These are phyloP conservation scores for Leptinotarsa peninsularis DNA, from an alignment of 2,888 invertebrate species.

Conservation along the genomic window DNA sequence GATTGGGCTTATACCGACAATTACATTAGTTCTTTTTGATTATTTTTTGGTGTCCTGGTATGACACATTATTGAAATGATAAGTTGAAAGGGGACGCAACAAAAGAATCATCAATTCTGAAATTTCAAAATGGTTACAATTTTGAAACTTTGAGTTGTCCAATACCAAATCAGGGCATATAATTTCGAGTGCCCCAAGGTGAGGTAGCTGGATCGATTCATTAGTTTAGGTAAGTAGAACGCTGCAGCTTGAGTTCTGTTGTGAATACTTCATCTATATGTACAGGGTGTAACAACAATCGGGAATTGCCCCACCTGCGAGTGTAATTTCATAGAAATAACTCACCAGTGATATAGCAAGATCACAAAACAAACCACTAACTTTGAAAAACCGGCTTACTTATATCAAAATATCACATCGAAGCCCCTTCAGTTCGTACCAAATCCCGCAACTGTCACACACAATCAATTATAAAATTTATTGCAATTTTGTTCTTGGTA, in stretches of 20 bases:
- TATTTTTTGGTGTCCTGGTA: no score
- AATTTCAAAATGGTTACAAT: no score
- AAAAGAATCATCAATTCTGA: no score
- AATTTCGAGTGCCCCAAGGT: not conserved
- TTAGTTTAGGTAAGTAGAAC: not conserved
- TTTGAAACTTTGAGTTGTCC: no score
- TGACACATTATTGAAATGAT: no score
- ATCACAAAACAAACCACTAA: slow-evolving; percentile 39
- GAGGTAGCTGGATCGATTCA: slow-evolving; percentile 8
- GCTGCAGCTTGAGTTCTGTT: no score
- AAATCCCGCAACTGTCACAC: slow-evolving; percentile 40
- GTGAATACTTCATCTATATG: no score
- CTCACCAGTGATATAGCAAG: slow-evolving; percentile 40
- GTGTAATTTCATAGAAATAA: slow-evolving; percentile 24
- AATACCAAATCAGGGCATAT: not conserved
- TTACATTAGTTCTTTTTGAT: no score
- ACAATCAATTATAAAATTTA: slow-evolving; percentile 31
- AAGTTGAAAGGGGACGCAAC: no score
- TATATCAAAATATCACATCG: not conserved
- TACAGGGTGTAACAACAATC: not conserved
- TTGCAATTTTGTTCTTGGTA: slow-evolving; percentile 15
- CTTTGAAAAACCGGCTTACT: not conserved
- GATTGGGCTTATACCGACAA: no score
- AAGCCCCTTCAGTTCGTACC: slow-evolving; percentile 32
- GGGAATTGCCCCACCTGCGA: no score